phyloP scores from a whole-genome alignment of 2,888 invertebrate species.

The Endotricha flammealis region DNA sequence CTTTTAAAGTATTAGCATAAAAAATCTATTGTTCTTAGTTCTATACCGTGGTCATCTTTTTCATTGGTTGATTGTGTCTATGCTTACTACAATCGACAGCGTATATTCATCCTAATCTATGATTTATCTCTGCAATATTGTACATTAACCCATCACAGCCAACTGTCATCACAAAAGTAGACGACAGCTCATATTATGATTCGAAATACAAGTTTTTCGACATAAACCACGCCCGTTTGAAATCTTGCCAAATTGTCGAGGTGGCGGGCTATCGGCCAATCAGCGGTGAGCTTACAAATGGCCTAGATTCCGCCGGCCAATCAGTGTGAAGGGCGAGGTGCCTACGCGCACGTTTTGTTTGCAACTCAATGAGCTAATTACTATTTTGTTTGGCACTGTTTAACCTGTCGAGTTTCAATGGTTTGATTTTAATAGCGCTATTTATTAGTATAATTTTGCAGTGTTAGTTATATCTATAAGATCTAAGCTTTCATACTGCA shows the following conservation, averaged over 20 bases:
- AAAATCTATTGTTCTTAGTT: too few relatives aligned
- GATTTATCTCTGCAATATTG: too few relatives aligned
- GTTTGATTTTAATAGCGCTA: constrained; percentile 2
- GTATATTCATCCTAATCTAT: too few relatives aligned
- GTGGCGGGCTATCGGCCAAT: constrained; percentile 41
- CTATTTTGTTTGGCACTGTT: constrained; percentile 52
- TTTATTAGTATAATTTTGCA: too few relatives aligned
- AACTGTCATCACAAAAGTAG: constrained; percentile 10
- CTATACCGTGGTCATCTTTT: too few relatives aligned
- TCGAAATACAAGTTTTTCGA: constrained; percentile 28
- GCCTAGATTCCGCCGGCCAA: constrained; percentile 46
- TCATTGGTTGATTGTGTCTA: too few relatives aligned
- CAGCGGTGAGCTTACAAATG: constrained; percentile 26
- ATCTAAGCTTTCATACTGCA: too few relatives aligned
- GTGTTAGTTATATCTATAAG: too few relatives aligned
- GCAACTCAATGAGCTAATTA: constrained; percentile 65
- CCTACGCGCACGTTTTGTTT: constrained; percentile 63
- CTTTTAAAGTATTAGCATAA: too few relatives aligned
- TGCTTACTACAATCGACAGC: too few relatives aligned
- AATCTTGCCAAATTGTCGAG: constrained; percentile 59
- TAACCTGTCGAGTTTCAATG: constrained; percentile 8
- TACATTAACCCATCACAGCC: too few relatives aligned
- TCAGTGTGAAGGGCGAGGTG: constrained; percentile 31
- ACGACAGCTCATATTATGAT: constrained; percentile 13
- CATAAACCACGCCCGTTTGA: constrained; percentile 58